phyloP scores from a whole-genome alignment of 2,888 invertebrate genomes.

The Merodon equestris region DNA sequence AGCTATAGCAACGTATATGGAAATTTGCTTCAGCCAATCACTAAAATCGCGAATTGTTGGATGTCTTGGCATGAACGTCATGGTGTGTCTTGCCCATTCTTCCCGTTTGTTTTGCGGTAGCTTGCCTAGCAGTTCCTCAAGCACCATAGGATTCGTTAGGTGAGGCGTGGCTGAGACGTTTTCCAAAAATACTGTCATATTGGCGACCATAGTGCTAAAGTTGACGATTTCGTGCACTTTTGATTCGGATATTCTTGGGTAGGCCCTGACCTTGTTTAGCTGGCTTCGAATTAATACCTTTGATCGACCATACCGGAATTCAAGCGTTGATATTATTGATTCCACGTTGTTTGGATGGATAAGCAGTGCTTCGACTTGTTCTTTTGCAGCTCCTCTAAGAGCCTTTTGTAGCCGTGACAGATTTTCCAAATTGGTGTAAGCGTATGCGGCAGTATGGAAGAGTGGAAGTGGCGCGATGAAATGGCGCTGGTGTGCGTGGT shows the following conservation, averaged over 20 bases:
- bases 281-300: constrained; percentile 65
- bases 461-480: too few relatives aligned
- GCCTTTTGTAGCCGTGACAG: constrained; percentile 56
- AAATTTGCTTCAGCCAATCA: constrained; percentile 7
- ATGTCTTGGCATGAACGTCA: background rate
- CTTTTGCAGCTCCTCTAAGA: constrained; percentile 52
- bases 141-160: background rate
- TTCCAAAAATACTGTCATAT: constrained; percentile 33
- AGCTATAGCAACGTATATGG: background rate
- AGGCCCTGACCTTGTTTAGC: constrained; percentile 50
- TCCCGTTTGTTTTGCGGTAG: constrained; percentile 29
- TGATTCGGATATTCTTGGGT: constrained; percentile 51
- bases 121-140: constrained; percentile 29
- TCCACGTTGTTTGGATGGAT: too few relatives aligned
- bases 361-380: constrained; percentile 56
- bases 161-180: background rate
- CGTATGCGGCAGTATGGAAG: constrained; percentile 28
- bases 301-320: constrained; percentile 68
- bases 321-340: constrained; percentile 53
- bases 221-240: constrained; percentile 54
- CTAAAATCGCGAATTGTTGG: constrained; percentile 4
- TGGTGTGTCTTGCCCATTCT: constrained; percentile 11
- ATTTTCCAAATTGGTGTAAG: constrained; percentile 63
- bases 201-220: constrained; percentile 48
- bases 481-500: too few relatives aligned